phyloP scores from a whole-genome alignment of 2,888 invertebrate genomes.

The Ophion costatus region DNA sequence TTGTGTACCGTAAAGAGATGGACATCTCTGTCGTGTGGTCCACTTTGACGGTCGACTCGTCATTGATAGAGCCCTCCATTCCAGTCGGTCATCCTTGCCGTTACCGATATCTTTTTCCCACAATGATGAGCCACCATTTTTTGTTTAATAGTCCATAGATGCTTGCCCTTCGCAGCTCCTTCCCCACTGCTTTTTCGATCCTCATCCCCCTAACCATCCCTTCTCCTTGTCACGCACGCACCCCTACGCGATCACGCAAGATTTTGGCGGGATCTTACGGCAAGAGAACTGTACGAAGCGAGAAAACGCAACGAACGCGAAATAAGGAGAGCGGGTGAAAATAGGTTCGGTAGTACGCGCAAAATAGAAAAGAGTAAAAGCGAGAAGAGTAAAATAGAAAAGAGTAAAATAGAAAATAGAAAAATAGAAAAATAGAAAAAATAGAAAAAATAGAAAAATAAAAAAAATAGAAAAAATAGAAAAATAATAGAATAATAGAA shows the following conservation, averaged over 20 bases:
- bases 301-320: slow-evolving; percentile 50
- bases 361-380: slow-evolving; percentile 37
- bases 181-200: not conserved
- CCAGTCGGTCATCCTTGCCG: slow-evolving; percentile 38
- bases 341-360: slow-evolving; percentile 40
- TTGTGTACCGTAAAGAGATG: slow-evolving; percentile 60
- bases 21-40: slow-evolving; percentile 53
- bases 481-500: too few relatives aligned
- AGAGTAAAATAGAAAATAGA: too few relatives aligned
- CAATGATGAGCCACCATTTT: slow-evolving; percentile 34
- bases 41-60: slow-evolving; percentile 61
- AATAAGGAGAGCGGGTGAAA: slow-evolving; percentile 47
- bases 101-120: slow-evolving; percentile 23
- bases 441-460: too few relatives aligned
- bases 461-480: too few relatives aligned
- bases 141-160: slow-evolving; percentile 24
- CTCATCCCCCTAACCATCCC: not conserved
- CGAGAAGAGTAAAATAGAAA: too few relatives aligned
- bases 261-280: slow-evolving; percentile 61
- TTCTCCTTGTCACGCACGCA: slow-evolving; percentile 21
- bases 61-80: slow-evolving; percentile 50
- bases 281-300: slow-evolving; percentile 15
- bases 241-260: slow-evolving; percentile 54
- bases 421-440: too few relatives aligned
- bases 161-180: too few relatives aligned